Evolutionary conservation across 2,113 vertebrate species (phyloP).

Genomic region (Corynorhinus townsendii): DNA sequence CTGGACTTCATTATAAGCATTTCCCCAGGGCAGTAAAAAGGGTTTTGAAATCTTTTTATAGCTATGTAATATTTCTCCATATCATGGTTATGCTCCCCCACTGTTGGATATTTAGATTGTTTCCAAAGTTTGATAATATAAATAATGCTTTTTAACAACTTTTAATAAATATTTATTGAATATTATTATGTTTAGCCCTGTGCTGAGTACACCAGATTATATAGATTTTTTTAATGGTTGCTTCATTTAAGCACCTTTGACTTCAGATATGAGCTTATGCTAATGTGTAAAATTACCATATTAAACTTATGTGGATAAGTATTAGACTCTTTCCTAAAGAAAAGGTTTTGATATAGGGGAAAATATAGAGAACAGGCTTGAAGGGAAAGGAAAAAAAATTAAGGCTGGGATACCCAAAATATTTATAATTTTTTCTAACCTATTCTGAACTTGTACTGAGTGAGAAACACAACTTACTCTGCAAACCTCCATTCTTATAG

Average conservation of each 20-base stretch:
- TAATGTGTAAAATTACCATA: background rate
- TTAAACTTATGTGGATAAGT: background rate
- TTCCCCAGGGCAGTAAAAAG: constrained; percentile 2
- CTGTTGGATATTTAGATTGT: background rate
- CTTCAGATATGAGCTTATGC: background rate
- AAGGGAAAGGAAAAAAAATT: background rate
- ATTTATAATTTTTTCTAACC: background rate
- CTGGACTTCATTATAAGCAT: background rate
- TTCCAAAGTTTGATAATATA: constrained; percentile 5
- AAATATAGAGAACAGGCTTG: background rate
- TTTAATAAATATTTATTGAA: constrained; percentile 25
- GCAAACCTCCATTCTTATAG: constrained; percentile 1
- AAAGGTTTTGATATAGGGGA: background rate
- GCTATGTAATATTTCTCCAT: background rate
- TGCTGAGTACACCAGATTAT: background rate
- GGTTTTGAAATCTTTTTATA: constrained; percentile 13
- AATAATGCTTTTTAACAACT: background rate
- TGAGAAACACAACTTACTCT: constrained; percentile 6
- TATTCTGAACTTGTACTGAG: constrained; percentile 11
- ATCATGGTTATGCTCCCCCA: background rate
- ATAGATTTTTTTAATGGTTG: background rate
- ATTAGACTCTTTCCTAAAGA: background rate
- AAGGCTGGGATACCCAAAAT: background rate
- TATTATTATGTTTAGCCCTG: background rate
- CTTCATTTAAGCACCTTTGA: background rate